Evolutionary conservation across 1,140 invertebrate genomes (phyloP).

Genomic region (Zaprionus vittiger): DNA sequence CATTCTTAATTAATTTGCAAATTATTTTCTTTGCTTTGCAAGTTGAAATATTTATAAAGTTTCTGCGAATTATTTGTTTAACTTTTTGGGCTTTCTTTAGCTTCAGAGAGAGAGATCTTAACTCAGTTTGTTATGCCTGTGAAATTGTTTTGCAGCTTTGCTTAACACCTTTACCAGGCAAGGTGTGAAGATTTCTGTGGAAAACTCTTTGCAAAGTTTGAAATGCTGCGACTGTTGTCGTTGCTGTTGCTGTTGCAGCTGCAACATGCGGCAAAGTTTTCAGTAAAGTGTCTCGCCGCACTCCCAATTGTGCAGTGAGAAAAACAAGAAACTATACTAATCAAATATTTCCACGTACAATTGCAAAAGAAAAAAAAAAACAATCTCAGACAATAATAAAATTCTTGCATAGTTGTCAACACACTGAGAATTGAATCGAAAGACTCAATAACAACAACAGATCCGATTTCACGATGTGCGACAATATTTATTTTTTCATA

Average conservation of each 20-base stretch:
- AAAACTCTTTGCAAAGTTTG: constrained; percentile 16
- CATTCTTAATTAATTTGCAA: no score
- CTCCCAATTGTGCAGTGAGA: background rate
- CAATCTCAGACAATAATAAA: constrained; percentile 75
- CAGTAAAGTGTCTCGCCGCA: background rate
- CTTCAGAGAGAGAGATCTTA: background rate
- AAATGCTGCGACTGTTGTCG: background rate
- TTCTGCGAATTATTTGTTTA: background rate
- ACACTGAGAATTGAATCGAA: constrained; percentile 54
- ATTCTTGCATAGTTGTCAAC: constrained; percentile 81
- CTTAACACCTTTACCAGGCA: background rate
- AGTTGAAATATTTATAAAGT: no score
- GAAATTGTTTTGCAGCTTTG: background rate
- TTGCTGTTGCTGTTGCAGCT: constrained; percentile 14
- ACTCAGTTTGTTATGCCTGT: background rate
- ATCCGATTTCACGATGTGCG: constrained; percentile 68
- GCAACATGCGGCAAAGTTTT: constrained; percentile 13
- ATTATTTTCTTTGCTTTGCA: no score
- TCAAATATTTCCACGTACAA: constrained; percentile 16
- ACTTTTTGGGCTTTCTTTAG: background rate
- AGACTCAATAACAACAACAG: constrained; percentile 80
- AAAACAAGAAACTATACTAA: background rate
- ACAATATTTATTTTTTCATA: constrained; percentile 75
- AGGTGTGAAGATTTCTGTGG: constrained; percentile 21
- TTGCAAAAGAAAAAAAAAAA: constrained; percentile 10